Evolutionary conservation across 1,140 invertebrate genomes (phyloP).

Genomic region (Grapholita molesta): DNA sequence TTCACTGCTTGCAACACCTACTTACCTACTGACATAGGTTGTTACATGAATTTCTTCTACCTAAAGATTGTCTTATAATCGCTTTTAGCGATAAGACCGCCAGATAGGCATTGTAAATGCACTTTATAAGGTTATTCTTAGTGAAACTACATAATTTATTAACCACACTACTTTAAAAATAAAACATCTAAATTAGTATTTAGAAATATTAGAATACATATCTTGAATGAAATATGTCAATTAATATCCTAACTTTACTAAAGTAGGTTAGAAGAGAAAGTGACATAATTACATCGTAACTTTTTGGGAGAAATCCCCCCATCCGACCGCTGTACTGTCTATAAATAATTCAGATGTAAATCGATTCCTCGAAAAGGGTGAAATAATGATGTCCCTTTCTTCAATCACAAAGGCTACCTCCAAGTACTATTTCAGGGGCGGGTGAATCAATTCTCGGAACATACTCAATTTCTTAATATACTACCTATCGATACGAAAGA

Average conservation of each 20-base stretch:
- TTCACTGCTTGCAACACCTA: too few relatives aligned
- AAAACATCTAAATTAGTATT: too few relatives aligned
- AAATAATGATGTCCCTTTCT: conserved; percentile 14
- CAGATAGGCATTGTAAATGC: too few relatives aligned
- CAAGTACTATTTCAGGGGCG: neutral
- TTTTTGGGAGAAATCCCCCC: conserved; percentile 1
- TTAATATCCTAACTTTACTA: neutral
- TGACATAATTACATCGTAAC: neutral
- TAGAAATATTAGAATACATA: neutral
- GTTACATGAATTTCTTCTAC: too few relatives aligned
- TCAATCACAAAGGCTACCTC: conserved; percentile 6
- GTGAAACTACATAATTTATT: too few relatives aligned
- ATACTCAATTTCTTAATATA: neutral
- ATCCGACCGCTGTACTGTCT: neutral
- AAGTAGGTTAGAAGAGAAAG: neutral
- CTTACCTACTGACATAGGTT: too few relatives aligned
- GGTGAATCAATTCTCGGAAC: neutral
- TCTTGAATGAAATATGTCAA: neutral
- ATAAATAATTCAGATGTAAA: conserved; percentile 17
- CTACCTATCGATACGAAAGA: too few relatives aligned
- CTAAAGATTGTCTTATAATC: too few relatives aligned
- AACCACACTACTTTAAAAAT: too few relatives aligned
- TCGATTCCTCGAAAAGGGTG: conserved; percentile 12
- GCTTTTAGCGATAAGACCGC: too few relatives aligned
- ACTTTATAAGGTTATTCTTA: too few relatives aligned